These are phyloP conservation scores for Anthophora plumipes DNA, from an alignment of 2,888 invertebrate species.

Conservation along the genomic window DNA sequence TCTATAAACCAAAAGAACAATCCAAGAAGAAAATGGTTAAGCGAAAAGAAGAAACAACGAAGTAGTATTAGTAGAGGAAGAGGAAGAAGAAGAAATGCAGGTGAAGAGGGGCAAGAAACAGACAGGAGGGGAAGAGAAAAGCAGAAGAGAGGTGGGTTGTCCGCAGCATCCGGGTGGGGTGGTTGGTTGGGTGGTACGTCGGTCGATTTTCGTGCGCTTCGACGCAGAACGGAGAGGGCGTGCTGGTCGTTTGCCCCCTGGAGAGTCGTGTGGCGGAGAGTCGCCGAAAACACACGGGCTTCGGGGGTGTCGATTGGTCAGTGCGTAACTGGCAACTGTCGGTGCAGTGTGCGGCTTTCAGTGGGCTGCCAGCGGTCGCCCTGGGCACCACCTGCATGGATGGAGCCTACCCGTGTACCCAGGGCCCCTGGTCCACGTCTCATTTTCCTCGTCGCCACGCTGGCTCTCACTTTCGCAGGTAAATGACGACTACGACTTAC, in stretches of 20 bases:
- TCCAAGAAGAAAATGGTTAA: neutral
- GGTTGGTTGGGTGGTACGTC: constrained; percentile 54
- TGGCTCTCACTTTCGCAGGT: constrained; percentile 81
- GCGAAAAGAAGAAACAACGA: no score
- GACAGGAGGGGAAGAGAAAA: neutral
- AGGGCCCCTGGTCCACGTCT: constrained; percentile 82
- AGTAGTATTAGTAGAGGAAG: no score
- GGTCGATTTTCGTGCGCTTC: constrained; percentile 72
- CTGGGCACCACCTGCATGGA: constrained; percentile 77
- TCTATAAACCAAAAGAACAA: neutral
- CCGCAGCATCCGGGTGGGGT: constrained; percentile 71
- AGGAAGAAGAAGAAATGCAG: neutral
- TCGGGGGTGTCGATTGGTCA: constrained; percentile 54
- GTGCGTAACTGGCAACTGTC: constrained; percentile 59
- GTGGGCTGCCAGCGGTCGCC: constrained; percentile 74
- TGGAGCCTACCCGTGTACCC: constrained; percentile 81
- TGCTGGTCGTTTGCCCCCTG: constrained; percentile 56
- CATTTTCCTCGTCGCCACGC: constrained; percentile 84
- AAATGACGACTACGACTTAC: no score
- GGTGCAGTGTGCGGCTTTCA: constrained; percentile 58
- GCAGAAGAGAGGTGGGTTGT: constrained; percentile 35
- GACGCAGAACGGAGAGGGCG: constrained; percentile 71
- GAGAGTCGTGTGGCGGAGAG: constrained; percentile 26
- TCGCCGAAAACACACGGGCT: constrained; percentile 45
- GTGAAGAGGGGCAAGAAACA: neutral